Conservation (phyloP, 2,888 invertebrate genomes). For the Drosophila mimetica region DNA sequence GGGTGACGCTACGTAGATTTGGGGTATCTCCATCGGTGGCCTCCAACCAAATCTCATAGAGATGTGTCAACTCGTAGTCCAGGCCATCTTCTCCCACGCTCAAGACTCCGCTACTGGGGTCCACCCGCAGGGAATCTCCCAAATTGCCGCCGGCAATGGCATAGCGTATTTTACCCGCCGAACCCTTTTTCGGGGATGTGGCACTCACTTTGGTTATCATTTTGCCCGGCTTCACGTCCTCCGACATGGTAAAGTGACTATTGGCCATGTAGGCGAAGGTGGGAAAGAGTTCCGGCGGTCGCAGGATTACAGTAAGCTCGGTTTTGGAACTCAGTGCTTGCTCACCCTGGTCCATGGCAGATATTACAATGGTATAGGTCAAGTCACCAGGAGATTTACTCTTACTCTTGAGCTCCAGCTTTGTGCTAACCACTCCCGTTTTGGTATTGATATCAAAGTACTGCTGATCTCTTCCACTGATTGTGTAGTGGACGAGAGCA, state of each 20-base stretch:
- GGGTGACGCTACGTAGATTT: conserved; percentile 91
- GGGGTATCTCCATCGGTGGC: conserved; percentile 94
- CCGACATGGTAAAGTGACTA: conserved; percentile 91
- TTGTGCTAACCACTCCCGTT: conserved; percentile 94
- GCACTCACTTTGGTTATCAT: conserved; percentile 91
- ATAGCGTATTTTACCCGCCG: conserved; percentile 89
- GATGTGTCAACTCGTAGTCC: conserved; percentile 92
- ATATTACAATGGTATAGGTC: conserved; percentile 89
- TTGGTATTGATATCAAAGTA: conserved; percentile 91
- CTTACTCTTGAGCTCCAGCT: conserved; percentile 86
- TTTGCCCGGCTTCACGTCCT: conserved; percentile 91
- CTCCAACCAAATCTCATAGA: conserved; percentile 96
- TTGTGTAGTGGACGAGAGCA: conserved; percentile 91
- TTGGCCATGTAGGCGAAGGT: conserved; percentile 89
- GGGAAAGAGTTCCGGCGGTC: conserved; percentile 92
- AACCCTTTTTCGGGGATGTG: conserved; percentile 91
- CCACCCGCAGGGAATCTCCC: conserved; percentile 93
- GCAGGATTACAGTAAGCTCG: conserved; percentile 90
- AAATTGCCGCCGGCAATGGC: conserved; percentile 97
- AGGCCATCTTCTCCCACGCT: conserved; percentile 91
- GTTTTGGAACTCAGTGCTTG: conserved; percentile 89
- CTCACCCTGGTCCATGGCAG: conserved; percentile 92
- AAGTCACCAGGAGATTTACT: conserved; percentile 85
- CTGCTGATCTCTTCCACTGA: conserved; percentile 91
- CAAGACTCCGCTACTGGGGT: conserved; percentile 91